Base-by-base conservation (phyloP, 2,797 vertebrate species). In the Myotis myotis region DNA sequence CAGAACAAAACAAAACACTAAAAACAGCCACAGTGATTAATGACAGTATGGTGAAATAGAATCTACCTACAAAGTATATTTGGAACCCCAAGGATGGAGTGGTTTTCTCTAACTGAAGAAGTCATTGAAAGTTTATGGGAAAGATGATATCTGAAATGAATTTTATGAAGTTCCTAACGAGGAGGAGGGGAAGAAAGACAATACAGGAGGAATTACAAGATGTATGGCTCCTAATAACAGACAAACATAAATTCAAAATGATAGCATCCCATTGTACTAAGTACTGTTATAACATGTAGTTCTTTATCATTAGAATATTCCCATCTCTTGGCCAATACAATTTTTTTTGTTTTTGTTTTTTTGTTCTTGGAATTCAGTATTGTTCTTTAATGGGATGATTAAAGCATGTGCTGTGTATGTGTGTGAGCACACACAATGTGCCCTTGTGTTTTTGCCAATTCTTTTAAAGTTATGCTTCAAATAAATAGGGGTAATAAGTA, bases 391-490 rank as follows among this genome's bases (percentile, higher is more conserved):
- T 53, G 30, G 57, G 4, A 47, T 87, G 16, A 78, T 62, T 78
- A 41, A 78, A 90, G 25, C 23, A 15, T 36, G 28, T 53, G 12
- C 22, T 62, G 25, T 66, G 20, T 6, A 28, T 86, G 6, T 15
- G 0, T 79, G 36, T 75, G 3, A 19, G 7, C 22, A 3, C 15
- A 36, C 16, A 89, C 22, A 70, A 33, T 81, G 28, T 51, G 15
- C 36, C 30, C 17, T 86, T 87, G 33, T 82, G 41, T 87, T 79
- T 89, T 62, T 38, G 3, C 13, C 12, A 4, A 72, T 66, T 72
- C 64, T 66, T 89, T 92, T 87, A 28, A 90, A 88, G 33, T 91
- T 92, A 74, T 60, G 9, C 22, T 83, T 94, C 28, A 93, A 74
- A 68, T 87, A 75, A 80, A 68, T 95, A 47, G 3, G 16, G 12